A percentile compares a stretch with the other conserved stretches of the same genome.
Evolutionary conservation across 2,888 invertebrate species (phyloP).

Genomic region (Rhagophthalmus giganteus): DNA sequence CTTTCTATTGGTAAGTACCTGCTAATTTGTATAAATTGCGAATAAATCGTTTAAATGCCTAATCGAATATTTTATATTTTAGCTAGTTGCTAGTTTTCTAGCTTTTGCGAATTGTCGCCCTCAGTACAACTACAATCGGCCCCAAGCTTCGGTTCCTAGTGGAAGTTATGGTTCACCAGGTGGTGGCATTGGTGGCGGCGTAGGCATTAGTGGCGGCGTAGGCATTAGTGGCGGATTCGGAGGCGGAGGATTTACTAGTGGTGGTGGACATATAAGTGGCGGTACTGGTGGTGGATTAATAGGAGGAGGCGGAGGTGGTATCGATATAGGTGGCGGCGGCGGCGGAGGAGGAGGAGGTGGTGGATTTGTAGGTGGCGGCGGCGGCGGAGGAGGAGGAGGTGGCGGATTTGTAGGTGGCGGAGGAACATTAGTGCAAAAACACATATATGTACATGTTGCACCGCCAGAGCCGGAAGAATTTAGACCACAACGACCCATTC

Average conservation of each 20-base stretch:
- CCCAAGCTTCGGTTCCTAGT: conserved; percentile 45
- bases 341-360: conserved; percentile 57
- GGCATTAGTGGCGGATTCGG: conserved; percentile 27
- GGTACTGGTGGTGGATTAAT: conserved; percentile 33
- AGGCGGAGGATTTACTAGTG: conserved; percentile 40
- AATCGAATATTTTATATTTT: conserved; percentile 21
- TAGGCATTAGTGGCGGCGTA: conserved; percentile 26
- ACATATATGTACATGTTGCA: conserved; percentile 86
- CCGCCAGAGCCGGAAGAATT: conserved; percentile 78
- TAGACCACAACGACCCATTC: conserved; percentile 64
- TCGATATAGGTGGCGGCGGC: conserved; percentile 48
- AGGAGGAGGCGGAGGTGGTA: conserved; percentile 33
- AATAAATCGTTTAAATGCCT: too few species aligned
- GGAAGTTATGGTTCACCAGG: conserved; percentile 55
- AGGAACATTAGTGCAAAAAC: conserved; percentile 74
- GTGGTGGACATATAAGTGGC: conserved; percentile 38
- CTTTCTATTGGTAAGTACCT: conserved; percentile 48
- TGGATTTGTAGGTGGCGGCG: conserved; percentile 50
- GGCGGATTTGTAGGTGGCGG: conserved; percentile 45
- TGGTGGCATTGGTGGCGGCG: conserved; percentile 31
- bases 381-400: conserved; percentile 56
- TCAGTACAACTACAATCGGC: conserved; percentile 65
- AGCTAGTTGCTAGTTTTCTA: conserved; percentile 53
- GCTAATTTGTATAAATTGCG: too few species aligned
- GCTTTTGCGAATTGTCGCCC: conserved; percentile 63